phyloP scores from a whole-genome alignment of 30 jellyfish, hydroid and myxozoan species.

The Turritopsis rubra region DNA sequence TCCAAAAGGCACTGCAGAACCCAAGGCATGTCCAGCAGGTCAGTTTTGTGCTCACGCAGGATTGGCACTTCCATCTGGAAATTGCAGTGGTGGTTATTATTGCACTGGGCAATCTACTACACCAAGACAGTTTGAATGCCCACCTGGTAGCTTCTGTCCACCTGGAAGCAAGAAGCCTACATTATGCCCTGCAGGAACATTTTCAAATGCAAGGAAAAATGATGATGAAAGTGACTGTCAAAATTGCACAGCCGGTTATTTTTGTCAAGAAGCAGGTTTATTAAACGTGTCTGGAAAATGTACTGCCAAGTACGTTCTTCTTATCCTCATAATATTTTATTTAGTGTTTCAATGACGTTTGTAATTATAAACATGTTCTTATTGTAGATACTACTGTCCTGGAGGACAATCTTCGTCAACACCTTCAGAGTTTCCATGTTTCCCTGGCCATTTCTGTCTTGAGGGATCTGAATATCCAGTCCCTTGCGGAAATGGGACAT shows the following conservation, averaged over 20 bases:
- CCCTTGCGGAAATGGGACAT: conserved; percentile 87
- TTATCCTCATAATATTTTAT: not conserved
- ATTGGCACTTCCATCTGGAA: conserved; percentile 60
- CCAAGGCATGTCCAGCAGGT: conserved; percentile 68
- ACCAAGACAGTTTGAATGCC: conserved; percentile 65
- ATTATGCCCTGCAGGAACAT: conserved; percentile 73
- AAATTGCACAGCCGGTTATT: conserved; percentile 73
- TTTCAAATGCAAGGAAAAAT: conserved; percentile 50
- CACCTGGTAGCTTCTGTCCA: conserved; percentile 78
- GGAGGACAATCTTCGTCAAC: conserved; percentile 75
- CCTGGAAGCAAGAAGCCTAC: conserved; percentile 54
- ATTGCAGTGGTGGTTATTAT: conserved; percentile 83
- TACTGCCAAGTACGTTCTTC: conserved; percentile 33
- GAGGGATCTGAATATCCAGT: conserved; percentile 51
- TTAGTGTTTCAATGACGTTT: too few relatives aligned
- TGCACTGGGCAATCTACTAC: conserved; percentile 65
- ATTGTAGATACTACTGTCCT: conserved; percentile 80
- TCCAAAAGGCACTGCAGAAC: conserved; percentile 32
- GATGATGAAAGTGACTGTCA: conserved; percentile 47
- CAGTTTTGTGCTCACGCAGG: conserved; percentile 83
- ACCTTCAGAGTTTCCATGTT: conserved; percentile 66
- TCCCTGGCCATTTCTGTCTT: conserved; percentile 81
- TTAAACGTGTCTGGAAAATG: conserved; percentile 43
- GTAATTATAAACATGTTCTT: too few relatives aligned
- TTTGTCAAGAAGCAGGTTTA: conserved; percentile 50